phyloP scores from a whole-genome alignment of 2,888 invertebrate genomes.

The Patella caerulea region DNA sequence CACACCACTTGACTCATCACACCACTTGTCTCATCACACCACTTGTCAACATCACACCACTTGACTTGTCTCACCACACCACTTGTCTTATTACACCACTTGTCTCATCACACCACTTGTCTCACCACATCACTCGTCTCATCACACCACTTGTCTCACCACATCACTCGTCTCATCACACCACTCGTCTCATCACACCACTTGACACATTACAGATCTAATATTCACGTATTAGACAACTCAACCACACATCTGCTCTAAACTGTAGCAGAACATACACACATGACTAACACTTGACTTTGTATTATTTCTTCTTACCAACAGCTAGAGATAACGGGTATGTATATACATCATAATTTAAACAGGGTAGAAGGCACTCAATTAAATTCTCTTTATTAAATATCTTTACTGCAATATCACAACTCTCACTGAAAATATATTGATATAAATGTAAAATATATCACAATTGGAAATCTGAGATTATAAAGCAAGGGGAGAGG shows the following conservation, averaged over 20 bases:
- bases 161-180: too few relatives aligned
- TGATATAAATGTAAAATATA: background rate
- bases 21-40: too few relatives aligned
- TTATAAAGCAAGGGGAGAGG: background rate
- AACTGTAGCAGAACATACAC: background rate
- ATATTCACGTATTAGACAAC: background rate
- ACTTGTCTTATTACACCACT: too few relatives aligned
- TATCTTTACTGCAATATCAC: conserved; percentile 77
- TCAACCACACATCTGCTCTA: conserved; percentile 28
- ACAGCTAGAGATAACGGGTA: conserved; percentile 71
- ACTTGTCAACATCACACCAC: too few relatives aligned
- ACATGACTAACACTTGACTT: too few relatives aligned
- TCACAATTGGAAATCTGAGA: background rate
- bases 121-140: too few relatives aligned
- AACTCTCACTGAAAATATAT: conserved; percentile 70
- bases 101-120: too few relatives aligned
- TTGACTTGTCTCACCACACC: too few relatives aligned
- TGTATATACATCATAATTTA: conserved; percentile 77
- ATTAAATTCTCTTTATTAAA: conserved; percentile 79
- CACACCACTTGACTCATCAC: too few relatives aligned
- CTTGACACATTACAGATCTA: too few relatives aligned
- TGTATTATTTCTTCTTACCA: conserved; percentile 52
- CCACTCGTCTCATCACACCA: too few relatives aligned
- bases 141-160: too few relatives aligned
- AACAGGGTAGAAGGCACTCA: conserved; percentile 76